A percentile compares a stretch with the other conserved stretches of the same genome.
Evolutionary conservation across 2,888 invertebrate species (phyloP).

Genomic region (Timema cristinae): DNA sequence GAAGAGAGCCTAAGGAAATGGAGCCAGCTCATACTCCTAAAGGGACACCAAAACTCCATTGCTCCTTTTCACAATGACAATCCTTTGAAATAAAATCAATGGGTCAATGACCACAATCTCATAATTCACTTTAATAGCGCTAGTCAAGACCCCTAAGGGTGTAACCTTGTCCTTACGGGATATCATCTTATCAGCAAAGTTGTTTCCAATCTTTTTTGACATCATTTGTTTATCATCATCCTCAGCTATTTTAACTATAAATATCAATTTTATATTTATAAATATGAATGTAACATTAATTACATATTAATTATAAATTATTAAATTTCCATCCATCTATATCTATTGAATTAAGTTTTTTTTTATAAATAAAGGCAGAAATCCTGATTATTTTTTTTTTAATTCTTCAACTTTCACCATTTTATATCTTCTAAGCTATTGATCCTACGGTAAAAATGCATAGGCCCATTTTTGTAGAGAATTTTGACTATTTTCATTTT

Average conservation of each 20-base stretch:
- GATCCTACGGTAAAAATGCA: too few species aligned
- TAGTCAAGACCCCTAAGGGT: background rate
- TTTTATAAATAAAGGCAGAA: too few species aligned
- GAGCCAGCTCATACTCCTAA: background rate
- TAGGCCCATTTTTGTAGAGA: too few species aligned
- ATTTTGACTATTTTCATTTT: too few species aligned
- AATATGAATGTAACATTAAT: too few species aligned
- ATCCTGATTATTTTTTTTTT: too few species aligned
- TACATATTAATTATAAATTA: too few species aligned
- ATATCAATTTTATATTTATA: too few species aligned
- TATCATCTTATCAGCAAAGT: background rate
- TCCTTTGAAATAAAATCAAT: background rate
- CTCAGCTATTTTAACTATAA: too few species aligned
- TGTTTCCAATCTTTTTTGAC: background rate
- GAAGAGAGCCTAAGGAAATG: background rate
- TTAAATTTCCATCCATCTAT: background rate
- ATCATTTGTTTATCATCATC: background rate
- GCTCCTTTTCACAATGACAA: background rate
- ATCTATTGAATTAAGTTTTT: too few species aligned
- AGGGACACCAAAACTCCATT: background rate
- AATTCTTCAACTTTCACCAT: too few species aligned
- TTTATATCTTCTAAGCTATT: too few species aligned
- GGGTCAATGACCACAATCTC: conserved; percentile 7
- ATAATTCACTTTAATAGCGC: conserved; percentile 1
- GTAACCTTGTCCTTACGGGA: background rate